These are phyloP conservation scores for Callinectes sapidus DNA, from an alignment of 2,888 invertebrate genomes.

Conservation along the genomic window DNA sequence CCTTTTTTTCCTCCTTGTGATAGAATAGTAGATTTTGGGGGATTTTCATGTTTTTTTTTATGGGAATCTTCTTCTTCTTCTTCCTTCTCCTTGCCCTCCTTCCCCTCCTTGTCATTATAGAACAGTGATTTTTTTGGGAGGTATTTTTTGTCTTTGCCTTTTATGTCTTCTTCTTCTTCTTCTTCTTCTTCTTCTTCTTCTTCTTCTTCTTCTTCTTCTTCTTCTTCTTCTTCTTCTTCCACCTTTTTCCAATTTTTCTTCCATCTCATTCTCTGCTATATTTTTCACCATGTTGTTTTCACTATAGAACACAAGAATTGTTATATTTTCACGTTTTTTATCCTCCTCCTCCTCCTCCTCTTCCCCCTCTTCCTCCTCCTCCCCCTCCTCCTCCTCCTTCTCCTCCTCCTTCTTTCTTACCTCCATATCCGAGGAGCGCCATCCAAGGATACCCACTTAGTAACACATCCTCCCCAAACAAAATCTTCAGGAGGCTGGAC, in stretches of 20 bases:
- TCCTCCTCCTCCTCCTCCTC: too few species aligned
- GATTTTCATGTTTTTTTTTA: too few species aligned
- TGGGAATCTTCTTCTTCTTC: too few species aligned
- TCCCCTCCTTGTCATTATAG: neutral
- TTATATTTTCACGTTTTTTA: neutral
- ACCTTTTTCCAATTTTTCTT: too few species aligned
- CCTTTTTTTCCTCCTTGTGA: too few species aligned
- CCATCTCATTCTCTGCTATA: too few species aligned
- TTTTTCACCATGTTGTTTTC: too few species aligned
- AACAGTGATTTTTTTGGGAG: neutral
- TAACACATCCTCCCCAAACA: conserved; percentile 47
- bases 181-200: neutral
- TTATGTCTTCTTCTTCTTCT: neutral
- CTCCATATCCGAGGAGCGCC: conserved; percentile 62
- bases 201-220: neutral
- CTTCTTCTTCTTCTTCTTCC: neutral
- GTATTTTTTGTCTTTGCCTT: neutral
- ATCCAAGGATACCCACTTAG: conserved; percentile 66
- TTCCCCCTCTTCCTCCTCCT: too few species aligned
- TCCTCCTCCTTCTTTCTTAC: neutral
- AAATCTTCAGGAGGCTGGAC: neutral
- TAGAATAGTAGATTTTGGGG: too few species aligned
- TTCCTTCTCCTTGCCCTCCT: neutral
- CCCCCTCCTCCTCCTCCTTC: neutral
- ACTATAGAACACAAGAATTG: too few species aligned